Evolutionary conservation across 2,888 invertebrate genomes (phyloP), one percentile per base, ranked within the genome.

Genomic region (Acronicta leporina): DNA sequence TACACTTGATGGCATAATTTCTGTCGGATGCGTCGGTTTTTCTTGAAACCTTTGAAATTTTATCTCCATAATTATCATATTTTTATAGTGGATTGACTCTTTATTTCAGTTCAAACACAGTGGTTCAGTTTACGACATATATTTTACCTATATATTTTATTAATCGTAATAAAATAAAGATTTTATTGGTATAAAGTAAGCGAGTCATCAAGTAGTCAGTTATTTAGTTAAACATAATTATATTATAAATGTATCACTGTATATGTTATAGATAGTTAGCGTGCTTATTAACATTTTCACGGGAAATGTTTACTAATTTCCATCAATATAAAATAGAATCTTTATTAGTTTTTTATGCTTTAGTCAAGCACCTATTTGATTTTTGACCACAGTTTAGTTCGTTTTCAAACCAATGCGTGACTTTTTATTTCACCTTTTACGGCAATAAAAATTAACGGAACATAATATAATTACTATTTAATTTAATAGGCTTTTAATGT

Each of bases 61-160:
- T 80, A 79, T 73, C 69, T 66, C 30, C 41, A 45, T 68, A 71
- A 78, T 68, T 73, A 80, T 63, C 58, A 46, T 61, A n/a, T 60
- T 75, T 73, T 68, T 53, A 70, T 63, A 59, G 46, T 73, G 71
- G 56, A 79, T 79, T 69, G 58, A 72, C 62, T 68, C 60, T 74
- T 75, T 63, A 68, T 68, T 75, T 61, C n/a, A 59, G 57, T 69
- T 63, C 25, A 55, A 50, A 67, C 48, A 54, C 63, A 60, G 54
- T 64, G 38, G n/a, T 55, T 67, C 44, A 60, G 30, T 71, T 66
- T 64, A 76, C 57, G 71, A 64, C 45, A 62, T 54, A 43, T 25
- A 44, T n/a, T n/a, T n/a, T n/a, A n/a, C n/a, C n/a, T n/a, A n/a
- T 16, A 30, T 49, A 50, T 73, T 73, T 70, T 73, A 79, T 71